phyloP scores from a whole-genome alignment of 1,140 invertebrate species.

The Eurosta solidaginis region DNA sequence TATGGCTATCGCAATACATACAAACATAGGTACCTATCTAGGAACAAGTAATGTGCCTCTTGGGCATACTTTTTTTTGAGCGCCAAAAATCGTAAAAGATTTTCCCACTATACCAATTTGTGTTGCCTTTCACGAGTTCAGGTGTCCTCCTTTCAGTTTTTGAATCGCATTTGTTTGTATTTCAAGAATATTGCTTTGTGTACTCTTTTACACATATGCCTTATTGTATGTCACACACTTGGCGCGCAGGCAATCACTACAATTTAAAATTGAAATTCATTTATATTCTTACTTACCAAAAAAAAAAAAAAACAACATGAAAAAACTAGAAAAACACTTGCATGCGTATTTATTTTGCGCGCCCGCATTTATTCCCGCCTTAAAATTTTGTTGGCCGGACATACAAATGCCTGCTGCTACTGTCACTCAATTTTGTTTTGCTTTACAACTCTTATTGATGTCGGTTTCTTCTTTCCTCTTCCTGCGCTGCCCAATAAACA shows the following conservation, averaged over 20 bases:
- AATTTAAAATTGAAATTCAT: too few species aligned
- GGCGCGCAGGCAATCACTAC: too few species aligned
- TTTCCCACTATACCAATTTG: not conserved
- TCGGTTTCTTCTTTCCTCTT: too few species aligned
- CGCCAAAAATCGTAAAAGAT: not conserved
- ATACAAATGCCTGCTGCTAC: not conserved
- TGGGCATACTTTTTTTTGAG: not conserved
- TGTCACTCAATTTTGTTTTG: not conserved
- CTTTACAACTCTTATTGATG: not conserved
- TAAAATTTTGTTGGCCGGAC: conserved; percentile 11
- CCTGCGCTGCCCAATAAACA: too few species aligned
- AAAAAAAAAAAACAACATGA: too few species aligned
- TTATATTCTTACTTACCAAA: too few species aligned
- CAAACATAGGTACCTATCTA: not conserved
- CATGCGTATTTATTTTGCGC: not conserved
- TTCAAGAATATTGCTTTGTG: too few species aligned
- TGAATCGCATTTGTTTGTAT: not conserved
- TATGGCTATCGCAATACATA: not conserved
- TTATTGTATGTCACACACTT: too few species aligned
- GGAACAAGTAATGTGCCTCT: not conserved
- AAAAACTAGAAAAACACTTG: too few species aligned
- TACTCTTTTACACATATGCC: too few species aligned
- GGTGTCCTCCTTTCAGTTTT: conserved; percentile 1
- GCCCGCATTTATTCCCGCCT: conserved; percentile 14
- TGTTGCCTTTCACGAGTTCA: not conserved